phyloP scores from a whole-genome alignment of 2,797 vertebrate species.

The Selene dorsalis region DNA sequence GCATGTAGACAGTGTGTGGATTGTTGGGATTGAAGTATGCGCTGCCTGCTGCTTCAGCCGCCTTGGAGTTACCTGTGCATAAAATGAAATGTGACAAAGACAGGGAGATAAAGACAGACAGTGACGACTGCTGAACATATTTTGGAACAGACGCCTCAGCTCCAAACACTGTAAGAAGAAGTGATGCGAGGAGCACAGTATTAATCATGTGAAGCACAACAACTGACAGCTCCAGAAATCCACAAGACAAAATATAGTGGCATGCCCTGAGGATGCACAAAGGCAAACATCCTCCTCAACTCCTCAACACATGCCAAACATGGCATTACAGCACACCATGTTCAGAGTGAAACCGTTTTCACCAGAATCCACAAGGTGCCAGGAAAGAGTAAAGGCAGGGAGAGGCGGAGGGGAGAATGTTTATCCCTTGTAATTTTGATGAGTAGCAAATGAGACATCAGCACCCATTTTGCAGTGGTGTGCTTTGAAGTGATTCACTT shows the following conservation, averaged over 20 bases:
- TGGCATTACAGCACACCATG: constrained; percentile 26
- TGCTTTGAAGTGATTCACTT: constrained; percentile 73
- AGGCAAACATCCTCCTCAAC: constrained; percentile 20
- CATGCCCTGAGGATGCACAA: constrained; percentile 19
- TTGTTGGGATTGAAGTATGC: constrained; percentile 93
- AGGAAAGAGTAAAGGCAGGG: neutral
- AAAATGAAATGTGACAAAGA: constrained; percentile 43
- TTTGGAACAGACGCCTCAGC: constrained; percentile 45
- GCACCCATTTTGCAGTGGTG: constrained; percentile 29
- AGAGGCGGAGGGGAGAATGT: constrained; percentile 14
- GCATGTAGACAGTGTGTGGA: constrained; percentile 94
- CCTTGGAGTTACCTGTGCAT: constrained; percentile 84
- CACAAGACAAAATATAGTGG: constrained; percentile 31
- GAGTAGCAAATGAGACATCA: constrained; percentile 60
- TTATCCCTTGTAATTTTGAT: constrained; percentile 55
- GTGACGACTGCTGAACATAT: constrained; percentile 27
- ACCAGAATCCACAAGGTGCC: constrained; percentile 32
- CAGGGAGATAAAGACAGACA: constrained; percentile 23
- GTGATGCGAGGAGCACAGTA: constrained; percentile 22
- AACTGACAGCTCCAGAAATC: constrained; percentile 55
- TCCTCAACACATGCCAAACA: constrained; percentile 22
- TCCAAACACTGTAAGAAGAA: constrained; percentile 27
- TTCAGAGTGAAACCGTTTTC: constrained; percentile 3
- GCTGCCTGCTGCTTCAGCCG: constrained; percentile 89
- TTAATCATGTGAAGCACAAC: constrained; percentile 48